A percentile compares a stretch with the other conserved stretches of the same genome.
Conservation (phyloP, 2,113 vertebrate genomes). For the Tylochromis polylepis region DNA sequence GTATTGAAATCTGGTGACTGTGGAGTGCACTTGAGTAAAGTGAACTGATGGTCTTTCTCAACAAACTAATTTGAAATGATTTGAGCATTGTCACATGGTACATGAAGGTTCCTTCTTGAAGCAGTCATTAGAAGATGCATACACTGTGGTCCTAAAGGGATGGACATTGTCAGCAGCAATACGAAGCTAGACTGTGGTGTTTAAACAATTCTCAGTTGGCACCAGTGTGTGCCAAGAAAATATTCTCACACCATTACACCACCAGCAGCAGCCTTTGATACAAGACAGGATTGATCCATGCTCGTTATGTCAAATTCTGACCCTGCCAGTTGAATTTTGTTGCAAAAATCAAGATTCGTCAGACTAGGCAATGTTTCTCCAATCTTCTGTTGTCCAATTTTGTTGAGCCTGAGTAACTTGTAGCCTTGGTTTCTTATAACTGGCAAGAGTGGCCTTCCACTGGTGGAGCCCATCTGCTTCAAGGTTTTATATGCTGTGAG, state of each 20-base stretch:
- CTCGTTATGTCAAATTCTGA: not conserved
- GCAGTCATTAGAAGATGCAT: no score
- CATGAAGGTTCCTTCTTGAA: no score
- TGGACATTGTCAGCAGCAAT: no score
- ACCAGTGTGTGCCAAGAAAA: not conserved
- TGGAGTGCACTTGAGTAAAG: not conserved
- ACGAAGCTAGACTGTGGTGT: no score
- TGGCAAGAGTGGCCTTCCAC: not conserved
- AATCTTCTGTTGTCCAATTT: not conserved
- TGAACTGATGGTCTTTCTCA: not conserved
- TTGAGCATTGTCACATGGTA: not conserved
- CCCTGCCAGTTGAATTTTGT: not conserved
- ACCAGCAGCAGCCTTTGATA: rapidly evolving
- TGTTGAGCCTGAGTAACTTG: not conserved
- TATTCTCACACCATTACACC: not conserved
- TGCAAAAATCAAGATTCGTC: not conserved
- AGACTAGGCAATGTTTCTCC: not conserved
- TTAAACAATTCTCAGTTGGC: no score
- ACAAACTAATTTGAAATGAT: not conserved
- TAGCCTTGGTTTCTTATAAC: not conserved
- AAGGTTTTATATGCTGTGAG: not conserved
- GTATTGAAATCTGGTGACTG: not conserved
- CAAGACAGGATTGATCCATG: not conserved
- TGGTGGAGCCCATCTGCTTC: not conserved
- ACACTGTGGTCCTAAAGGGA: no score